Percentiles rank a stretch among this genome's conserved stretches.
phyloP scores from a whole-genome alignment of 2,797 vertebrate species.

The Triplophysa bombifrons region DNA sequence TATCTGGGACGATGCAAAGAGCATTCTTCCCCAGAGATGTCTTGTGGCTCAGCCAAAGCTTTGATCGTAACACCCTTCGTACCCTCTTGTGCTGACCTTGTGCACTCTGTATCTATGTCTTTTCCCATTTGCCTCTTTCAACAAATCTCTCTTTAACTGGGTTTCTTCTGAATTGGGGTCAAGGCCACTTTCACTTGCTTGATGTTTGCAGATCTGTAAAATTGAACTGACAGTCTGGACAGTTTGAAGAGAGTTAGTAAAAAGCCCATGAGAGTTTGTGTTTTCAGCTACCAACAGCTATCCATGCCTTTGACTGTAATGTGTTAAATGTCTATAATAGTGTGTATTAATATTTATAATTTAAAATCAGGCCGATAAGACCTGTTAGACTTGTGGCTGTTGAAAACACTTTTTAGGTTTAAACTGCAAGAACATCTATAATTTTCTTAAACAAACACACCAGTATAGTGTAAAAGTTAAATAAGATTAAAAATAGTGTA shows the following conservation, averaged over 20 bases:
- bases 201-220: slow-evolving; percentile 19
- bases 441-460: too few relatives aligned
- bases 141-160: slow-evolving; percentile 3
- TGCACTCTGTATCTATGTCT: slow-evolving; percentile 9
- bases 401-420: too few relatives aligned
- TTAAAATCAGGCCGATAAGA: too few relatives aligned
- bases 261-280: not conserved
- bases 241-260: not conserved
- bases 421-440: too few relatives aligned
- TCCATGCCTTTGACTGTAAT: not conserved
- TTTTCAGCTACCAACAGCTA: not conserved
- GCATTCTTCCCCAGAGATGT: not conserved
- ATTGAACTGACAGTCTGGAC: slow-evolving; percentile 6
- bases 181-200: slow-evolving; percentile 19
- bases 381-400: too few relatives aligned
- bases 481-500: too few relatives aligned
- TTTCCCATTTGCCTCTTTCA: not conserved
- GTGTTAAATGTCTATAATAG: not conserved
- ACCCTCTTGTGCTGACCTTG: slow-evolving; percentile 10
- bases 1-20: slow-evolving; percentile 1
- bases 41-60: slow-evolving; percentile 3
- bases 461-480: too few relatives aligned
- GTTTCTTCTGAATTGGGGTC: slow-evolving; percentile 33
- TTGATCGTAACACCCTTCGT: not conserved
- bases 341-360: too few relatives aligned